Evolutionary conservation across 2,113 vertebrate genomes (phyloP).

Genomic region (Heliornis fulica): DNA sequence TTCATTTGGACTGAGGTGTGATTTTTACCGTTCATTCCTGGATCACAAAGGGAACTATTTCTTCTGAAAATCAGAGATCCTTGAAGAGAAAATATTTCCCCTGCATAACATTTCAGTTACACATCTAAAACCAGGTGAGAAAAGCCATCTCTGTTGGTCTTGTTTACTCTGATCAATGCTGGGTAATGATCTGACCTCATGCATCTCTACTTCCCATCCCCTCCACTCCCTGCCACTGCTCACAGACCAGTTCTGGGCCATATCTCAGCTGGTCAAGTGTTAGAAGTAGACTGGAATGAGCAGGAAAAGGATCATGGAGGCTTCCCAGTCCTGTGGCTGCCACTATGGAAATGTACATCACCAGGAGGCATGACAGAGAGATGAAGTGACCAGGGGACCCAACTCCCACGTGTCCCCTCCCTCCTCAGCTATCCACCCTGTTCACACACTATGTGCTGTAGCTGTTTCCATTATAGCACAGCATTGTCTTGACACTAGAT

Average conservation of each 20-base stretch:
- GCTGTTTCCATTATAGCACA: background rate
- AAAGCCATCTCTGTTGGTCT: background rate
- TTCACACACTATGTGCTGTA: background rate
- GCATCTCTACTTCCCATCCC: background rate
- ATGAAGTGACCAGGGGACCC: rapidly evolving
- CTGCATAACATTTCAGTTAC: too few species aligned
- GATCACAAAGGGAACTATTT: background rate
- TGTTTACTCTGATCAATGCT: background rate
- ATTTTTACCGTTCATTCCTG: background rate
- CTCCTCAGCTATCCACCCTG: background rate
- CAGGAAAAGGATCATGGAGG: background rate
- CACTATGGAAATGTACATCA: background rate
- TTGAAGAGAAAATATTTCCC: background rate
- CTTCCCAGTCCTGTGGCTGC: background rate
- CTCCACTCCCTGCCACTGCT: background rate
- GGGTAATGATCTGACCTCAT: background rate
- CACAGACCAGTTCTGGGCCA: background rate
- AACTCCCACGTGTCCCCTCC: background rate
- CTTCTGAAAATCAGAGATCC: background rate
- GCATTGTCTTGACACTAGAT: background rate
- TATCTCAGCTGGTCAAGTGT: background rate
- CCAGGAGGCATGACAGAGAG: background rate
- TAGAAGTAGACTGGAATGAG: background rate
- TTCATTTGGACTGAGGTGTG: background rate
- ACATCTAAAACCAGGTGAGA: background rate